Evolutionary conservation across 30 jellyfish, hydroid and myxozoan species (phyloP), one percentile per base, ranked within the genome.

Genomic region (Pseudorhiza aurosa): DNA sequence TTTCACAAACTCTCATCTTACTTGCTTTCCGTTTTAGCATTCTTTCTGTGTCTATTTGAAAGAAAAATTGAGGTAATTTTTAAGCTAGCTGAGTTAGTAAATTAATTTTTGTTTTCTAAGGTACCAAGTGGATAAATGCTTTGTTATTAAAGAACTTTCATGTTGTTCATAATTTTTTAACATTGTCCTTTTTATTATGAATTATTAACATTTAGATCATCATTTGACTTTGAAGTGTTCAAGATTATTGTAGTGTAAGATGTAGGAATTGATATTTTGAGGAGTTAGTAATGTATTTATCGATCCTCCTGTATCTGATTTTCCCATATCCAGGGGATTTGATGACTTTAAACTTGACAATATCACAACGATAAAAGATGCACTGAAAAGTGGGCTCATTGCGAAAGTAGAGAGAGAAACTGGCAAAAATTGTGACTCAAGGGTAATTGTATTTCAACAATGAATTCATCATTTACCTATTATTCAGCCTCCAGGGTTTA

Each of bases 281-380:
- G n/a, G n/a, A 5, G 65, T 22, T 50, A 5, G 25, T 50, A 4
- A 50, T 6, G n/a, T 50, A 50, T 5, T 8, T 22, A 5, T 50
- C 29, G 8, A 2, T 56, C 14, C 4, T 1, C 14, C 8, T 56
- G 2, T n/a, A 25, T 1, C 4, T 39, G 18, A 4, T 60, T 29
- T 31, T 11, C 25, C 14, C 37, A 1, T 5, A 64, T 57, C 1
- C 60, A n/a, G 21, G 5, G n/a, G n/a, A n/a, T n/a, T n/a, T n/a
- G 60, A 33, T 0, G 49, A 26, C 18, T 47, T 70, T 51, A 25
- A 70, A 42, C 88, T 45, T 33, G 79, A 29, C 22, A 25, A 58
- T 58, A 72, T 44, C 65, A 55, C 58, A 19, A 30, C 82, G 4
- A 82, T 65, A 1, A 77, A 77, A 35, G 89, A 77, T 58, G 81